A percentile compares a stretch with the other conserved stretches of the same genome.
Evolutionary conservation across 2,888 invertebrate genomes (phyloP).

Genomic region (Mantis religiosa): DNA sequence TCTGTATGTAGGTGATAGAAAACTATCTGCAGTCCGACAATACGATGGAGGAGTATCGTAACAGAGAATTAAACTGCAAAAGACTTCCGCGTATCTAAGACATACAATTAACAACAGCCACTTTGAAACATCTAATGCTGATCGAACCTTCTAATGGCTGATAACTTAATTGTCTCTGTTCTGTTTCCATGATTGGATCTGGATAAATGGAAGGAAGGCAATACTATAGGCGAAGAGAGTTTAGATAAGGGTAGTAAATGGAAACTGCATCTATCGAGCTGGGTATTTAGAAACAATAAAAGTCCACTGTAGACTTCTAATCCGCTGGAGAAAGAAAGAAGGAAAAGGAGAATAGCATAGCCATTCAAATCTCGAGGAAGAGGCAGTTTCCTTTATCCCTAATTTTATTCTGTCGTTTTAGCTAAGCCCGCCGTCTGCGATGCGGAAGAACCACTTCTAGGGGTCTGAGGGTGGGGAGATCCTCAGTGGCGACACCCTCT

Average conservation of each 20-base stretch:
- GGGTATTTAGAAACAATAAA: neutral
- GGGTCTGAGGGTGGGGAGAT: neutral
- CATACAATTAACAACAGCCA: no score
- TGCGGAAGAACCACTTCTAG: neutral
- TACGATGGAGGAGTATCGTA: no score
- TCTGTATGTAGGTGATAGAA: no score
- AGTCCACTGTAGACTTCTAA: neutral
- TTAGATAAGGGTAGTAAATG: neutral
- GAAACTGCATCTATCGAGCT: neutral
- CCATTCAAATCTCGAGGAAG: neutral
- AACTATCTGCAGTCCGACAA: no score
- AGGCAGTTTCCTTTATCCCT: neutral
- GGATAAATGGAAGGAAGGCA: no score
- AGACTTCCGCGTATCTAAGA: no score
- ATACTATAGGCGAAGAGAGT: neutral
- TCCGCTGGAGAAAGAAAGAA: neutral
- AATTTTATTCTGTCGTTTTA: neutral
- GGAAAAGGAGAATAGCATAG: neutral
- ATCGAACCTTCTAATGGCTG: no score
- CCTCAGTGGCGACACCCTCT: neutral
- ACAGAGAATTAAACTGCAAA: no score
- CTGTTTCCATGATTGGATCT: no score
- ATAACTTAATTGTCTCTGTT: no score
- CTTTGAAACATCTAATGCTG: no score
- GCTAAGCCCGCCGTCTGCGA: neutral